Base-by-base conservation (phyloP, 1,140 invertebrate genomes). In the Brachionus sp. region DNA sequence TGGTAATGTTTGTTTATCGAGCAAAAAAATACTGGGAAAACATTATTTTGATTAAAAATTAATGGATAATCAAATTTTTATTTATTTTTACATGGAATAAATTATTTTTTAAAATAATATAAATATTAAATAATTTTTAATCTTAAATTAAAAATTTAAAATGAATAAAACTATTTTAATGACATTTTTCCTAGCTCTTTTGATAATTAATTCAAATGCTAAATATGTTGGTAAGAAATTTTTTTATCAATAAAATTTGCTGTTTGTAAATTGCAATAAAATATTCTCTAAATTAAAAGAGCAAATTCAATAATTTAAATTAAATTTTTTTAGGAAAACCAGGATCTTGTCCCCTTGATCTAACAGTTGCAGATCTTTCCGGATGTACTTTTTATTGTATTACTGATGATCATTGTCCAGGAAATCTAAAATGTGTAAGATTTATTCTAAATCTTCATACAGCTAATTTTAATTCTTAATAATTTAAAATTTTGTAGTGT, bases 1-100 rank as follows among this genome's bases (percentile, higher is more conserved):
- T 33, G 64, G 64, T 2, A 66, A 66, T 66, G 13, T 66, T 33
- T 66, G 64, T 66, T 66, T 66, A 57, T 57, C 50, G 50, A 57
- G 50, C 50, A 57, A 25, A 57, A 57, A 57, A 57, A 57, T 19
- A 57, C 16, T 23, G 16, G 50, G 50, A 57, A n/a, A 7, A 57
- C n/a, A 57, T 5, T 3, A 25, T 57, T 57, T 23, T 25, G 19
- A 19, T 25, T 23, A 57, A 0, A 57, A 16, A 7, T n/a, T 57
- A 57, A 57, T 16, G 50, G 50, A 57, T 57, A 57, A 57, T 57
- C 16, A 19, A 57, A 25, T 19, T 57, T 57, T 57, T 57, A 19
- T 57, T 6, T 3, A 19, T 57, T 57, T 3, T 19, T 23, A 57
- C 16, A n/a, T 57, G 19, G 19, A 57, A 57, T 57, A 57, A 57